These are phyloP conservation scores for Andrena dorsata DNA, from an alignment of 2,888 invertebrate genomes.

Conservation along the genomic window DNA sequence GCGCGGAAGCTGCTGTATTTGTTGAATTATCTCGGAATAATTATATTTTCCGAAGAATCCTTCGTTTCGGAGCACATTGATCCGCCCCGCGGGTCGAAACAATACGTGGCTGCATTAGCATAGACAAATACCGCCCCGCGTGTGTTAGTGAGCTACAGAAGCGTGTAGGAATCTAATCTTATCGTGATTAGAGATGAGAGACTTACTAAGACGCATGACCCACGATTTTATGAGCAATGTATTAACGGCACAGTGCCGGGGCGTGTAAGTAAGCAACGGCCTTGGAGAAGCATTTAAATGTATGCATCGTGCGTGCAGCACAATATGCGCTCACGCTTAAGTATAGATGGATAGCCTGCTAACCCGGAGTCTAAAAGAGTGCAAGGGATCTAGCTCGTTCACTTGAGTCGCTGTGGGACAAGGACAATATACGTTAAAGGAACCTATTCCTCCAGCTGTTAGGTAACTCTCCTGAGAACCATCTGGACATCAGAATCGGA, in stretches of 20 bases:
- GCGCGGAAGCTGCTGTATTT: constrained; percentile 48
- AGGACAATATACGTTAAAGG: constrained; percentile 73
- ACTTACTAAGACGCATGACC: constrained; percentile 44
- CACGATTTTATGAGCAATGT: constrained; percentile 50
- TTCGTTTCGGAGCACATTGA: not conserved
- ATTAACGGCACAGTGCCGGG: constrained; percentile 37
- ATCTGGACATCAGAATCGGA: constrained; percentile 51
- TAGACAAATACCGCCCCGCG: not conserved
- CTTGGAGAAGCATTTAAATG: constrained; percentile 75
- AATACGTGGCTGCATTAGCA: not conserved
- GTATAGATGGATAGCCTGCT: constrained; percentile 71
- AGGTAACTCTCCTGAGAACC: constrained; percentile 50
- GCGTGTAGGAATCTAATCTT: constrained; percentile 35
- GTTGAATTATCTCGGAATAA: constrained; percentile 1
- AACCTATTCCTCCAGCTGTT: constrained; percentile 67
- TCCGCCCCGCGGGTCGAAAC: not conserved
- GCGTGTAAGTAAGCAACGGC: constrained; percentile 63
- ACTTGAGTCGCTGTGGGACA: constrained; percentile 71
- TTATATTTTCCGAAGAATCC: not conserved
- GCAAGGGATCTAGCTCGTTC: constrained; percentile 67
- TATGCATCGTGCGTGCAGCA: constrained; percentile 68
- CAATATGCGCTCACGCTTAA: constrained; percentile 71
- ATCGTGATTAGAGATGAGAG: constrained; percentile 37
- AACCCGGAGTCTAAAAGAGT: constrained; percentile 73
- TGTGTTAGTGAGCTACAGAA: not conserved